Evolutionary conservation across 2,113 vertebrate species (phyloP), one percentile per base, ranked within the genome.

Genomic region (Oceanodroma tethys): DNA sequence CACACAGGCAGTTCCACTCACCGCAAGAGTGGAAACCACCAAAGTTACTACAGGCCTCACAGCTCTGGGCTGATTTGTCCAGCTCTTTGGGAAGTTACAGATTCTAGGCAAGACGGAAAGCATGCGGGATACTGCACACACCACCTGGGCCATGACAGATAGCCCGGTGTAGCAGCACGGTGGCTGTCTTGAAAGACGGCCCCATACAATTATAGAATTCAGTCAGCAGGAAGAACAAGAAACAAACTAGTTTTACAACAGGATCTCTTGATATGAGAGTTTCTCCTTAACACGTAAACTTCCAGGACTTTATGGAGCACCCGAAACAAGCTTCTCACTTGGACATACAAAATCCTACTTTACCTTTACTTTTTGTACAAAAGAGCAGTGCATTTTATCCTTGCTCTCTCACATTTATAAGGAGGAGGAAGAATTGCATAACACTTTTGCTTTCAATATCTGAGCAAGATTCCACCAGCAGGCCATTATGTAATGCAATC

Each of bases 81-180:
- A 89, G 50, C 32, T 63, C 34, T 81, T 38, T 14, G 40, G 9
- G 29, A 81, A 79, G 32, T 59, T 52, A 62, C 13, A 56, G 40
- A 25, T 11, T 30, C 36, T 7, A 78, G 18, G n/a, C 30, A 70
- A 72, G 15, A 25, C 0, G 3, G 66, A 79, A 80, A 80, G 48
- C 20, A 7, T 2, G n/a, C 1, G 3, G 40, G 22, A 43, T 32
- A 32, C 11, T 30, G 16, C 20, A 40, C 23, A 11, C 18, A 13
- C 18, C 22, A 56, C 6, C 22, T 19, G 7, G 11, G 50, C 40
- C 36, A 18, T 0, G 0, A 58, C 32, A 65, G 13, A 36, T 0
- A 78, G 38, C 32, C 45, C 19, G 9, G 11, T 6, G 45, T 1
- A 30, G 59, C 50, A 83, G 83, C 32, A 74, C 2, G 6, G n/a